Evolutionary conservation across 2,797 vertebrate species (phyloP), one percentile per base, ranked within the genome.

Genomic region (Acanthurus leucopareius): DNA sequence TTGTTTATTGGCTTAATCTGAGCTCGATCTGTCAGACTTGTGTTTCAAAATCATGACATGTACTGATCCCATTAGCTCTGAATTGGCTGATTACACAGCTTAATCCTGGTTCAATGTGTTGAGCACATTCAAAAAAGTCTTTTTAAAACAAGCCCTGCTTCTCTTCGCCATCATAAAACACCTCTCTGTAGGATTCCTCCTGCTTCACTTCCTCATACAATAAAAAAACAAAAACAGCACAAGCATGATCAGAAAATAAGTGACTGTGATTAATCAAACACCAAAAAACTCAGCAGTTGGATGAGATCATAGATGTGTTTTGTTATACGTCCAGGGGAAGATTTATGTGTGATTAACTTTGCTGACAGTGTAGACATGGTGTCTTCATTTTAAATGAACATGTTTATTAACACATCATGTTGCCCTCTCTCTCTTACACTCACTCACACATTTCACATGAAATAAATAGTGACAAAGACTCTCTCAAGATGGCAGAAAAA

Each of bases 401-500:
- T 56, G 51, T 25, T 49, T 59, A 72, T 82, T 75, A 60, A 69
- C 75, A 48, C 44, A 51, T 32, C 32, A 44, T 49, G 3, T 42
- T 35, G 10, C 51, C 56, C 57, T 40, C n/a, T 48, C 42, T n/a
- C 54, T 9, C 14, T 1, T 15, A 1, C 52, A 6, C 60, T 2
- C 58, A 2, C 44, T 13, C 47, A 38, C 47, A 22, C 48, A 60
- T 5, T 62, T 35, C 59, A 75, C 73, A 56, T 10, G 51, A 90
- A 91, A 91, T 92, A 92, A 93, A 92, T 90, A 91, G 42, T 38
- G 69, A 64, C 84, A 80, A 90, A 68, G 58, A 60, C 15, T 65
- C 48, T 62, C 52, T 70, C 16, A 54, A 49, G 47, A 56, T 51
- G 67, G 60, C 28, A 28, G 28, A 28, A 28, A 28, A 47, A 70